A percentile compares a stretch with the other conserved stretches of the same genome.
Conservation (phyloP, 2,113 vertebrate genomes). For the Synodontis membranacea region DNA sequence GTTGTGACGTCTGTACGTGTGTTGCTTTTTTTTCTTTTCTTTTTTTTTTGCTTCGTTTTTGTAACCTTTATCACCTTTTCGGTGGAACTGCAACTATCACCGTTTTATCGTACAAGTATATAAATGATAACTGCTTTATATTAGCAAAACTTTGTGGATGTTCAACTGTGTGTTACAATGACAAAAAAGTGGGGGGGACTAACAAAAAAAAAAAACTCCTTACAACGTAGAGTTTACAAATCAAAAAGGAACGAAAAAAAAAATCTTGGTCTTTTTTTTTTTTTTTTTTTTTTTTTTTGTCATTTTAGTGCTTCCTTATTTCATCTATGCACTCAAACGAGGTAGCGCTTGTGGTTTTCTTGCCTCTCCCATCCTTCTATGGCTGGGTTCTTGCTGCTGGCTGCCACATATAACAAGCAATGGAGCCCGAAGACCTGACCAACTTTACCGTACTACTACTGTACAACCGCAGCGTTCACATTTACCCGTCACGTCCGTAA, state of each 20-base stretch:
- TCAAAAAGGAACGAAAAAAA: slow-evolving; percentile 69
- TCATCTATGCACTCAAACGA: slow-evolving; percentile 98
- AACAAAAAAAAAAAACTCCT: slow-evolving; percentile 66
- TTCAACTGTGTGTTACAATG: slow-evolving; percentile 59
- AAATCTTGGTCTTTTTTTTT: slow-evolving; percentile 48
- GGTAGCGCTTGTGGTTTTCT: slow-evolving; percentile 73
- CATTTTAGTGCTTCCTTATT: slow-evolving; percentile 96
- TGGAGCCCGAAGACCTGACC: slow-evolving; percentile 29
- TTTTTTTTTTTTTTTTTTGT: slow-evolving; percentile 66
- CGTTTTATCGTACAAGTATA: slow-evolving; percentile 64
- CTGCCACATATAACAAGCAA: slow-evolving; percentile 55
- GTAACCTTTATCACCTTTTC: slow-evolving; percentile 53
- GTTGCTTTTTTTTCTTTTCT: slow-evolving; percentile 63
- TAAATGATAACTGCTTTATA: slow-evolving; percentile 68
- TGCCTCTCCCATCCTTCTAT: slow-evolving; percentile 53
- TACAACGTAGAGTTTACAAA: slow-evolving; percentile 79
- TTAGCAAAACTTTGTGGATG: slow-evolving; percentile 72
- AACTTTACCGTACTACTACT: slow-evolving; percentile 27
- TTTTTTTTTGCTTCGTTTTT: slow-evolving; percentile 52
- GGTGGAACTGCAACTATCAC: slow-evolving; percentile 77
- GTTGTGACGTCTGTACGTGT: slow-evolving; percentile 75
- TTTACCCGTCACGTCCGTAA: neutral
- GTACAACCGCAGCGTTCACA: slow-evolving; percentile 6
- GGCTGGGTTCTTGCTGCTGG: slow-evolving; percentile 63
- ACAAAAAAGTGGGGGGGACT: slow-evolving; percentile 39